Conservation (phyloP, 2,888 invertebrate species). For the Zygaena filipendulae region DNA sequence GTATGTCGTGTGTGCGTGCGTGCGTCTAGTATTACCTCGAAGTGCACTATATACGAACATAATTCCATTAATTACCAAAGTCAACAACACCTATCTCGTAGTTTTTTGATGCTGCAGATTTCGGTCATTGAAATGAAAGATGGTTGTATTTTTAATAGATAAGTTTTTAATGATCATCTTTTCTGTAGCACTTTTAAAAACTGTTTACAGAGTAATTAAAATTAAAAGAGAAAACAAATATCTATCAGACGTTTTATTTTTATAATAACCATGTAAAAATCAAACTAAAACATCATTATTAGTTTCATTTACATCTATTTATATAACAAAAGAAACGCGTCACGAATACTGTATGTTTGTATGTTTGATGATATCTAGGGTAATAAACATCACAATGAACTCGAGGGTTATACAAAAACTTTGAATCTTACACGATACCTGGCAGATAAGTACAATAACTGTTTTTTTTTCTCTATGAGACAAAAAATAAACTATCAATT, state of each 20-base stretch:
- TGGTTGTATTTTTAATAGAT: constrained; percentile 59
- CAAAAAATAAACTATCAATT: constrained; percentile 26
- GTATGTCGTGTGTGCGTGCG: too few species aligned
- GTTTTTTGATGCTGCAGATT: too few species aligned
- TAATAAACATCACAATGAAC: constrained; percentile 33
- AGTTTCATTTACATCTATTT: constrained; percentile 42
- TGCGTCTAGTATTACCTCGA: too few species aligned
- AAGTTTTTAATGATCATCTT: constrained; percentile 64
- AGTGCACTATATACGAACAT: too few species aligned
- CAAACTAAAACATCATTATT: too few species aligned
- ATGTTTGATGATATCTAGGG: constrained; percentile 37
- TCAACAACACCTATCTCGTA: too few species aligned
- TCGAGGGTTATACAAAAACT: constrained; percentile 46
- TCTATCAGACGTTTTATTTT: too few species aligned
- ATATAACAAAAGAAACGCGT: constrained; percentile 43
- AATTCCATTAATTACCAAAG: too few species aligned
- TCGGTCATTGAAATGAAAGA: too few species aligned
- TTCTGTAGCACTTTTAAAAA: constrained; percentile 57
- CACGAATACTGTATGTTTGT: constrained; percentile 39
- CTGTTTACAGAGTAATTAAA: too few species aligned
- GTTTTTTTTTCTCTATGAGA: constrained; percentile 20
- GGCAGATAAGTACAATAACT: constrained; percentile 33
- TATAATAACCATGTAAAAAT: too few species aligned
- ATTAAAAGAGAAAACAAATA: too few species aligned
- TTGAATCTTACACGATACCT: constrained; percentile 34